A percentile compares a stretch with the other conserved stretches of the same genome.
phyloP scores from a whole-genome alignment of 1,140 invertebrate species.

The Carcinoscorpius rotundicauda region DNA sequence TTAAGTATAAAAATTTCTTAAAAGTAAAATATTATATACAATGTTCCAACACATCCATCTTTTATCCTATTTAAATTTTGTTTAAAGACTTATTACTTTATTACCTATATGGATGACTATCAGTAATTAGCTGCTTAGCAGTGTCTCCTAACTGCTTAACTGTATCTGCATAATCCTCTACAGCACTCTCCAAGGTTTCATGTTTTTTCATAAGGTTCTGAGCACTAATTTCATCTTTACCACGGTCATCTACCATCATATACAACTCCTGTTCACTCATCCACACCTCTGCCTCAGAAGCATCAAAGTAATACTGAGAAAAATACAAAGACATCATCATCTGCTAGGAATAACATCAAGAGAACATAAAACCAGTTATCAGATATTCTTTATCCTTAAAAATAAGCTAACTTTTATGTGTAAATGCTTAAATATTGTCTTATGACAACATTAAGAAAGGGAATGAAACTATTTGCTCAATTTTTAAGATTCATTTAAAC shows the following conservation, averaged over 20 bases:
- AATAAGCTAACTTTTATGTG: too few relatives aligned
- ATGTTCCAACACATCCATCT: too few relatives aligned
- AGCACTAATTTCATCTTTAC: constrained; percentile 96
- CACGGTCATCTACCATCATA: constrained; percentile 98
- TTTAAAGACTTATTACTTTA: too few relatives aligned
- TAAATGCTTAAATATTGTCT: too few relatives aligned
- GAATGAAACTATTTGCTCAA: too few relatives aligned
- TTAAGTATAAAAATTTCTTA: not conserved
- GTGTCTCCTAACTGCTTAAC: constrained; percentile 89
- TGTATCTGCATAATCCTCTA: constrained; percentile 92
- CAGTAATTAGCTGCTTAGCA: constrained; percentile 73
- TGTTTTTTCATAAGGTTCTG: constrained; percentile 99
- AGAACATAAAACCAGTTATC: too few relatives aligned
- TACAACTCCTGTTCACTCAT: constrained; percentile 99
- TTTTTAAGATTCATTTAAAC: too few relatives aligned
- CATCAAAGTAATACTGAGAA: constrained; percentile 83
- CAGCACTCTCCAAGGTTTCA: constrained; percentile 82
- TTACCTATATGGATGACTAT: constrained; percentile 55
- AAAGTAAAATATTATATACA: not conserved
- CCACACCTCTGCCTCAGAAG: constrained; percentile 96
- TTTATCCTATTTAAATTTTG: too few relatives aligned
- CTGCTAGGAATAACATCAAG: not conserved
- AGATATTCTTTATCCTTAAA: too few relatives aligned
- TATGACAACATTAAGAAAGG: too few relatives aligned
- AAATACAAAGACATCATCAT: not conserved